These are phyloP conservation scores for Dendrocincla tyrannina DNA, from an alignment of 2,797 vertebrate genomes.

Conservation along the genomic window DNA sequence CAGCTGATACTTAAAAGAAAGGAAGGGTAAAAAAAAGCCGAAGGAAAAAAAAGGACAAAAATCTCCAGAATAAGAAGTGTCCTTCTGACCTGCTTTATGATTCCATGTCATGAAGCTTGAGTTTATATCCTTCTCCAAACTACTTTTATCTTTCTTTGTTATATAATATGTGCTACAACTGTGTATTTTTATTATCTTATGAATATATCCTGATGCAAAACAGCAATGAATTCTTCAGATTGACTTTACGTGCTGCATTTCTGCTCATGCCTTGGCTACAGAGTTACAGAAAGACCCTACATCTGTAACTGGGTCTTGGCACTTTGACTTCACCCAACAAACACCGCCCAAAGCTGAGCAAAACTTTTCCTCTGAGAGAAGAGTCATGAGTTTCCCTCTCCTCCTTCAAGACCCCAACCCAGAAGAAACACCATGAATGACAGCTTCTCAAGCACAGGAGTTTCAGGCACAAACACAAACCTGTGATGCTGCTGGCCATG, in stretches of 20 bases:
- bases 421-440: background rate
- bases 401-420: background rate
- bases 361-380: background rate
- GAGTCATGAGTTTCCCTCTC: background rate
- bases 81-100: slow-evolving; percentile 35
- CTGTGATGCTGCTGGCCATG: background rate
- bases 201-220: background rate
- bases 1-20: slow-evolving; percentile 32
- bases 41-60: background rate
- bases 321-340: background rate
- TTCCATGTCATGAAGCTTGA: background rate
- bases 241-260: background rate
- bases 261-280: background rate
- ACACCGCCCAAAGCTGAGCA: background rate
- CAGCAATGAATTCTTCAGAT: background rate
- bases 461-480: background rate
- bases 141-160: background rate
- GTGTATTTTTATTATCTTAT: background rate
- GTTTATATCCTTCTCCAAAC: background rate
- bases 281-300: background rate
- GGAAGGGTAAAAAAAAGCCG: background rate
- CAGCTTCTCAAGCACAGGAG: background rate
- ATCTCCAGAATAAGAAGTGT: background rate
- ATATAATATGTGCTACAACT: background rate
- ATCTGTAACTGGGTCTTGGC: background rate